Evolutionary conservation across 2,797 vertebrate genomes (phyloP).

Genomic region (Gymnodraco acuticeps): DNA sequence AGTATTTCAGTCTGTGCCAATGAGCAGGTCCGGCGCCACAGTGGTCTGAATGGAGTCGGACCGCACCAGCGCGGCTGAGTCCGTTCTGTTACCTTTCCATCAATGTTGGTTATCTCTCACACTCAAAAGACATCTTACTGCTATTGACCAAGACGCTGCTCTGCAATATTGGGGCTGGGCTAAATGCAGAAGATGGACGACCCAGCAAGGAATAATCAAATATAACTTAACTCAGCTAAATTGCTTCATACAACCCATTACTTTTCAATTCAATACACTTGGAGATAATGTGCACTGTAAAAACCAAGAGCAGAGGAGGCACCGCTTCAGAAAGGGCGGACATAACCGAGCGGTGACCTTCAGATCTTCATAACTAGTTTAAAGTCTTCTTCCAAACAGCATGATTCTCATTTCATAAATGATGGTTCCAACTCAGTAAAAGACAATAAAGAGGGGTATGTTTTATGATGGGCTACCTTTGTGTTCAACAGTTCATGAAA

Average conservation of each 20-base stretch:
- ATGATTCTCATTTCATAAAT: too few relatives aligned
- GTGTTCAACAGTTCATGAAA: too few relatives aligned
- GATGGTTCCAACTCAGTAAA: too few relatives aligned
- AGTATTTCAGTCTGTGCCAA: slow-evolving; percentile 23
- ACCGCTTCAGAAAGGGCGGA: background rate
- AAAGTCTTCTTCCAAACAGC: too few relatives aligned
- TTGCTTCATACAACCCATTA: slow-evolving; percentile 14
- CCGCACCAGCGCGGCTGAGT: background rate
- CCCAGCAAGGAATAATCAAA: slow-evolving; percentile 8
- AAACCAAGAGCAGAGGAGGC: background rate
- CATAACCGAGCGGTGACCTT: background rate
- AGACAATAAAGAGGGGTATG: too few relatives aligned
- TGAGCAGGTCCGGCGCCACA: background rate
- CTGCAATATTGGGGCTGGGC: background rate
- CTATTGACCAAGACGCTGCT: background rate
- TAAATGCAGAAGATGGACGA: slow-evolving; percentile 10
- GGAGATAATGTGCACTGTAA: background rate
- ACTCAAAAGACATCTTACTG: slow-evolving; percentile 8
- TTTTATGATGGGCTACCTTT: too few relatives aligned
- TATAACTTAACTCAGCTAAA: slow-evolving; percentile 6
- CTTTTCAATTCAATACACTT: slow-evolving; percentile 10
- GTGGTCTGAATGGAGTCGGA: background rate
- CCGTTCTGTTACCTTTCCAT: background rate
- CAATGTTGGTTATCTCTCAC: background rate
- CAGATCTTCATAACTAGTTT: too few relatives aligned